These are phyloP conservation scores for Drosophila macrospina DNA, from an alignment of 2,888 invertebrate genomes.

Conservation along the genomic window DNA sequence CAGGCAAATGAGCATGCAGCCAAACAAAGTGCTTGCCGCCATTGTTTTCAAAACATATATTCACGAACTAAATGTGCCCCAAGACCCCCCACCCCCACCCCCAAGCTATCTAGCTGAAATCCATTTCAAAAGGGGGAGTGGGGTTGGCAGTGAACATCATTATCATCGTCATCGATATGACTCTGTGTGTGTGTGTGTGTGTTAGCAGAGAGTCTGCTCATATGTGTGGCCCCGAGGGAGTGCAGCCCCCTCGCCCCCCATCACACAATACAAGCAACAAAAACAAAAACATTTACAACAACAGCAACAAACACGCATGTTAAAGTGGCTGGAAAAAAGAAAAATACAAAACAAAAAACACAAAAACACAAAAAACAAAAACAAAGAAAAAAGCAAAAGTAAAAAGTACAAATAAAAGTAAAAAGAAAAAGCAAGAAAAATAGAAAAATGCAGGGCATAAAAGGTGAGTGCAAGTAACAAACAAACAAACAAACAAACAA, in stretches of 20 bases:
- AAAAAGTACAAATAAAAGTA: too few species aligned
- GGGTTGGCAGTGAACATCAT: slow-evolving; percentile 13
- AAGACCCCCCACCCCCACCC: too few species aligned
- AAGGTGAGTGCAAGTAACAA: slow-evolving; percentile 68
- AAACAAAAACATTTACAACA: slow-evolving; percentile 25
- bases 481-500: slow-evolving; percentile 56
- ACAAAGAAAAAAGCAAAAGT: slow-evolving; percentile 15
- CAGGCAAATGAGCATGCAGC: slow-evolving; percentile 47
- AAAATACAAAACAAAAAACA: slow-evolving; percentile 33
- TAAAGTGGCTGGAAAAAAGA: slow-evolving; percentile 64
- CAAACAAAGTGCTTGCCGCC: slow-evolving; percentile 5
- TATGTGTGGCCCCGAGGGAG: slow-evolving; percentile 4
- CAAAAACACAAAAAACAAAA: slow-evolving; percentile 6
- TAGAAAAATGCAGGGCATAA: slow-evolving; percentile 55
- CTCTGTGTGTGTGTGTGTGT: slow-evolving; percentile 14
- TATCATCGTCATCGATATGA: slow-evolving; percentile 47
- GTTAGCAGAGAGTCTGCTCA: not conserved
- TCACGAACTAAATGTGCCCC: slow-evolving; percentile 32
- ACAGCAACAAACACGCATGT: slow-evolving; percentile 31
- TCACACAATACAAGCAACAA: slow-evolving; percentile 15
- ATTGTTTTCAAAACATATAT: slow-evolving; percentile 7
- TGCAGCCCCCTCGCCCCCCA: not conserved
- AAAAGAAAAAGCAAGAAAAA: slow-evolving; percentile 14
- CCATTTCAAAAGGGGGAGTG: not conserved
- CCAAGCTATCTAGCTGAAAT: slow-evolving; percentile 29